Percentiles rank a stretch among this genome's conserved stretches.
Conservation (phyloP, 2,888 invertebrate species). For the Drosophila pegasa region DNA sequence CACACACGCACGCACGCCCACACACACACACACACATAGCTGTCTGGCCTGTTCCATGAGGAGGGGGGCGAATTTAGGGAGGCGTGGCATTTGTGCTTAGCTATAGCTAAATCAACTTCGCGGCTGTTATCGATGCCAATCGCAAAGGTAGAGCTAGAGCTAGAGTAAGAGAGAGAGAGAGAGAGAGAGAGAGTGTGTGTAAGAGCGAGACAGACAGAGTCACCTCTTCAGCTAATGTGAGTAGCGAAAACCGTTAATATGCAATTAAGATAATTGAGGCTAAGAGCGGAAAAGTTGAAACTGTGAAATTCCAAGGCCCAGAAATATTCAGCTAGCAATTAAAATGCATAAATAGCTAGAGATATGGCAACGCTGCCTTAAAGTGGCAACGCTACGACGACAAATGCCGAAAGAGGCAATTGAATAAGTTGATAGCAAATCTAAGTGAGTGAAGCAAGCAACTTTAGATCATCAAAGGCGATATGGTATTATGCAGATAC, state of each 20-base stretch:
- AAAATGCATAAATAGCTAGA: not conserved
- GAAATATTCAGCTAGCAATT: not conserved
- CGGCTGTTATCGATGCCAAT: conserved; percentile 39
- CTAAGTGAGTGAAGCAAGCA: not conserved
- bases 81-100: conserved; percentile 2
- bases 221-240: not conserved
- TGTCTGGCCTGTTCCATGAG: conserved; percentile 8
- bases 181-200: not conserved
- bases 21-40: not conserved
- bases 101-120: conserved; percentile 37
- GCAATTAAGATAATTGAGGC: conserved; percentile 39
- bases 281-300: not conserved
- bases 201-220: not conserved
- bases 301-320: not conserved
- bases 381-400: not conserved
- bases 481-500: too few relatives aligned
- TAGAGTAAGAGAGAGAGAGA: not conserved
- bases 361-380: not conserved
- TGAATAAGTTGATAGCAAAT: not conserved
- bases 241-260: conserved; percentile 30
- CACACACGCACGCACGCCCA: conserved; percentile 4
- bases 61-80: not conserved
- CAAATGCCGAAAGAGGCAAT: not conserved
- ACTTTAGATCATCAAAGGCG: too few relatives aligned
- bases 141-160: not conserved